Base-by-base conservation (phyloP, 2,113 vertebrate species). In the Ascaphus truei region DNA sequence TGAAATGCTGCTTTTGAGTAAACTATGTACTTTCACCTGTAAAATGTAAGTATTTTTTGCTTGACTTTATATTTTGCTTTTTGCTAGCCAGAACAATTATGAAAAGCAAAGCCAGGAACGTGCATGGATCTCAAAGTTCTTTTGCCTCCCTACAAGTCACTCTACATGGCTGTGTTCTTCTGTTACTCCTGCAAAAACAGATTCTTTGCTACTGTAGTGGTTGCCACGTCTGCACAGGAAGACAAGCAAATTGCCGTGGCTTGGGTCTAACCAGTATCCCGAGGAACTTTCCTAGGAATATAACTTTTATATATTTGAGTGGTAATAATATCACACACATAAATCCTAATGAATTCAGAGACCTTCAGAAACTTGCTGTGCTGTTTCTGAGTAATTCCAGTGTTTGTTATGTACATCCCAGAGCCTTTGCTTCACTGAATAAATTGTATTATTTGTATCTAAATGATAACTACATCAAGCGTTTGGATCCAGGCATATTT, bases 391-490 rank as follows among this genome's bases (percentile, higher is more conserved):
- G 85, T 79, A 88, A 88, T 72, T 82, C 76, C 66, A 18, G 47
- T 48, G 68, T 89, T 84, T 58, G 57, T 0, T 77, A 73, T 65
- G 15, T 87, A 4, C 66, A 84, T 29, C 80, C 79, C 5, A 82
- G 84, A 79, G 75, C 82, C 58, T 86, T 90, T 82, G 53, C 82
- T 78, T 61, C 82, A 1, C 79, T 88, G 20, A 71, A 62, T 7
- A 76, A 13, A 67, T 50, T 89, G 0, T 86, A 71, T 66, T 83
- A 84, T 72, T 67, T 88, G n/a, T 78, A 81, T 75, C 72, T 91
- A 61, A 87, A 78, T 80, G 76, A 77, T 77, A 91, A 89, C 77
- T 78, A 79, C 50, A 84, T 91, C 75, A 85, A 84, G 47, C 64
- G 53, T 13, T 78, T 89, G 75, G 68, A 83, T 73, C 79, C 69